phyloP scores from a whole-genome alignment of 2,888 invertebrate species.

The Rotaria sp. region DNA sequence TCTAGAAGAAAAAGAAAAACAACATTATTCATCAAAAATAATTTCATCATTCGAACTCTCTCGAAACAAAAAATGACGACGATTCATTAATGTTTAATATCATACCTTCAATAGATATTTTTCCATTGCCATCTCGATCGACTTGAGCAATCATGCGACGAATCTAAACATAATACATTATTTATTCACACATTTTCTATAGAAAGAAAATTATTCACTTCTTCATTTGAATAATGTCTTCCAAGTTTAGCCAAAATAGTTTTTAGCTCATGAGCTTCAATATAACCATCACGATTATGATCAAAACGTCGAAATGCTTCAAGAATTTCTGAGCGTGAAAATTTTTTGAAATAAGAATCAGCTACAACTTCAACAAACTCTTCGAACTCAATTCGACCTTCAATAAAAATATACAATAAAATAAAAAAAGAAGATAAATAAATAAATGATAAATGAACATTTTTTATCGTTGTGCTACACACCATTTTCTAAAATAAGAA shows the following conservation, averaged over 20 bases:
- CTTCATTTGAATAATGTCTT: not conserved
- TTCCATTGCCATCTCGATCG: slow-evolving; percentile 9
- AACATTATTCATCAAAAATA: too few relatives aligned
- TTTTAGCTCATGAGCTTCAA: not conserved
- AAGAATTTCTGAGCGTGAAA: not conserved
- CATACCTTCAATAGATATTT: slow-evolving; percentile 22
- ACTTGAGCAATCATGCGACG: slow-evolving; percentile 28
- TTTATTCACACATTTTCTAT: not conserved
- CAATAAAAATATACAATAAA: not conserved
- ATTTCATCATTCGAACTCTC: too few relatives aligned
- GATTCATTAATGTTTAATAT: not conserved
- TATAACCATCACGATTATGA: slow-evolving; percentile 21
- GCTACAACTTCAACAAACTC: slow-evolving; percentile 16
- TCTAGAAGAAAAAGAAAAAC: not conserved
- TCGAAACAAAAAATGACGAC: not conserved
- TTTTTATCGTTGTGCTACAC: not conserved
- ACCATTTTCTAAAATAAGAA: slow-evolving; percentile 1
- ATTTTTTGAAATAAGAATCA: slow-evolving; percentile 8
- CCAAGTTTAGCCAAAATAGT: not conserved
- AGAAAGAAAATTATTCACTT: not conserved
- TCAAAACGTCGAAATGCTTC: slow-evolving; percentile 27
- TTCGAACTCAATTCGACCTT: not conserved
- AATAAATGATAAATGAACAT: not conserved
- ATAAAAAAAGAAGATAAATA: not conserved
- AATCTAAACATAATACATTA: not conserved